These are phyloP conservation scores for Pseudorasbora parva DNA, from an alignment of 2,113 vertebrate genomes.

Conservation along the genomic window DNA sequence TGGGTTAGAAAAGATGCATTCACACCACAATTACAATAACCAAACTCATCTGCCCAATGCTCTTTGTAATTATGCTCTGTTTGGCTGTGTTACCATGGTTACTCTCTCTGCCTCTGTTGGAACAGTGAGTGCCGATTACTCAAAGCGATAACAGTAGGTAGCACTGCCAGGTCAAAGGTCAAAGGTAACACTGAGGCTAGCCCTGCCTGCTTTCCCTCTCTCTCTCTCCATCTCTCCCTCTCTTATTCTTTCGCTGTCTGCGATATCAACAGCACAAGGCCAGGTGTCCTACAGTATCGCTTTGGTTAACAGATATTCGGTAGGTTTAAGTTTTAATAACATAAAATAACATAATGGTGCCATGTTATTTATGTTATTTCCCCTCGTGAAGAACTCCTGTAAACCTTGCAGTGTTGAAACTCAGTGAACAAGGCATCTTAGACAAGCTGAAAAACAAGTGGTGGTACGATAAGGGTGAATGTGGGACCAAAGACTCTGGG, in stretches of 20 bases:
- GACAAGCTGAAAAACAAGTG: slow-evolving; percentile 99
- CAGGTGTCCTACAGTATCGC: slow-evolving; percentile 97
- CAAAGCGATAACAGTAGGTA: slow-evolving; percentile 98
- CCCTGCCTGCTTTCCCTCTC: slow-evolving; percentile 48
- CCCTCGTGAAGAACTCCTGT: slow-evolving; percentile 99
- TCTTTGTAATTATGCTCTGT: slow-evolving; percentile 56
- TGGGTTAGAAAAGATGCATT: slow-evolving; percentile 53
- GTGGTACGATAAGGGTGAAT: slow-evolving; percentile 97
- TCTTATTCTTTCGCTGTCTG: slow-evolving; percentile 73
- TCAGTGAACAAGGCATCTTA: slow-evolving; percentile 99
- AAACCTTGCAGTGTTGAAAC: slow-evolving; percentile 99
- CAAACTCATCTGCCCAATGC: slow-evolving; percentile 32
- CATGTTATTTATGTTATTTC: slow-evolving; percentile 99
- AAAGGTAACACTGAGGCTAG: slow-evolving; percentile 79
- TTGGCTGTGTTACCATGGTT: slow-evolving; percentile 64
- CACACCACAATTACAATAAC: slow-evolving; percentile 12
- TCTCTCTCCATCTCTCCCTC: slow-evolving; percentile 44
- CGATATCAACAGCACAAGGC: slow-evolving; percentile 80
- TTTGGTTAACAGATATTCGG: slow-evolving; percentile 80
- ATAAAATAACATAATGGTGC: slow-evolving; percentile 99
- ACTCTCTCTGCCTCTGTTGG: slow-evolving; percentile 74
- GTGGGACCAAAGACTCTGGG: slow-evolving; percentile 99
- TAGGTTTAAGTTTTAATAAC: slow-evolving; percentile 97
- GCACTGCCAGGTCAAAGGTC: slow-evolving; percentile 86
- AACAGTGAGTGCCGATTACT: slow-evolving; percentile 99